phyloP scores from a whole-genome alignment of 2,113 vertebrate species.

The Puffinus mauretanicus region DNA sequence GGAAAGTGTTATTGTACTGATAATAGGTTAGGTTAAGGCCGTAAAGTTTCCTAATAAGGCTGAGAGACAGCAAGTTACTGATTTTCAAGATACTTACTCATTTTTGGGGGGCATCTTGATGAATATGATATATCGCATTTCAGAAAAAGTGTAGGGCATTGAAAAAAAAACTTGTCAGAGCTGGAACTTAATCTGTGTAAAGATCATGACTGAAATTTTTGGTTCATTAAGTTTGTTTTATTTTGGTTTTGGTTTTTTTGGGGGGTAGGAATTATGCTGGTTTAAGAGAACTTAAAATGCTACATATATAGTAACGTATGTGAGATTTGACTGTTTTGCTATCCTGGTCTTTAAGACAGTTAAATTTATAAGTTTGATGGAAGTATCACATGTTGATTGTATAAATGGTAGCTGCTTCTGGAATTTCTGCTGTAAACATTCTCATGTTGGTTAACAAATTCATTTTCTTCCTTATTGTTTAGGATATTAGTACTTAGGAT shows the following conservation, averaged over 20 bases:
- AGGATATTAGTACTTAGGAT: background rate
- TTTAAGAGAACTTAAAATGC: background rate
- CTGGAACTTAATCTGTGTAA: background rate
- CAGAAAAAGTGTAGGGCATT: background rate
- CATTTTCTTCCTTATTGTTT: background rate
- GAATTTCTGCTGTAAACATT: background rate
- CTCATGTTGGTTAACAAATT: background rate
- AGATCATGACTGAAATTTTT: background rate
- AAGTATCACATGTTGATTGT: background rate
- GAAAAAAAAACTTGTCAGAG: background rate
- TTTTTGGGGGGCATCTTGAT: background rate
- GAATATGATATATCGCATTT: background rate
- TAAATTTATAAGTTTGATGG: background rate
- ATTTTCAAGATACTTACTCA: background rate
- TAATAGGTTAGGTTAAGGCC: background rate
- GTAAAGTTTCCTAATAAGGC: background rate
- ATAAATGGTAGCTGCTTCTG: background rate
- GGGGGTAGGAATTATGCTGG: background rate
- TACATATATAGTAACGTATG: background rate
- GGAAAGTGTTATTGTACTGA: background rate
- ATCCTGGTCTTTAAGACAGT: background rate
- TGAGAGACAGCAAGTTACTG: background rate
- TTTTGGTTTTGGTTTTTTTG: background rate
- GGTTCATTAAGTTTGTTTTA: background rate
- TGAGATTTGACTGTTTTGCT: background rate